Conservation (phyloP, 2,888 invertebrate genomes). For the Flexamia atlantica region DNA sequence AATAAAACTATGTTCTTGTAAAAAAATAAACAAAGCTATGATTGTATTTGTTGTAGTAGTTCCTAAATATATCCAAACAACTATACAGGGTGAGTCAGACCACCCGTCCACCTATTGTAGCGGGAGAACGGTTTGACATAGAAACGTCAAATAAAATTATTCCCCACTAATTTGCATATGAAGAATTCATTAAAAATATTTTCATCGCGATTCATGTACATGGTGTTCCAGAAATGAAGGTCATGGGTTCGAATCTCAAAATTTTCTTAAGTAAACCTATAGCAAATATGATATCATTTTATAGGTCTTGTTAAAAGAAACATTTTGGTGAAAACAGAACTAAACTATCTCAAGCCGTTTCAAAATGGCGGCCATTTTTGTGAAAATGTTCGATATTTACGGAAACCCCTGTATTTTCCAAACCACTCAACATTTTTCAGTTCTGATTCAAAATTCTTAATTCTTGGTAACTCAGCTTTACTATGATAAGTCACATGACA, state of each 20-base stretch:
- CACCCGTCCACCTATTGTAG: not conserved
- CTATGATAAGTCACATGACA: not conserved
- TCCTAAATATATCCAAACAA: too few relatives aligned
- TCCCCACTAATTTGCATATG: not conserved
- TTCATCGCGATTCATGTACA: not conserved
- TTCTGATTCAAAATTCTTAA: too few relatives aligned
- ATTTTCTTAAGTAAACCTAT: not conserved
- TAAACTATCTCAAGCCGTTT: not conserved
- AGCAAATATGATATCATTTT: not conserved
- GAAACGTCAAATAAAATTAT: not conserved
- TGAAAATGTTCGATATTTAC: too few relatives aligned
- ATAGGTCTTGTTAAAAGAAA: not conserved
- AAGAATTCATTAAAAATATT: not conserved
- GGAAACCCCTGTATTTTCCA: too few relatives aligned
- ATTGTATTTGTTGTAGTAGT: too few relatives aligned
- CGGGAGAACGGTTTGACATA: not conserved
- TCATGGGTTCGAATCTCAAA: conserved; percentile 2
- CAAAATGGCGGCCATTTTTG: not conserved
- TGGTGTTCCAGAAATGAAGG: not conserved
- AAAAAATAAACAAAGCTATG: too few relatives aligned
- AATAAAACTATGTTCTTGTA: too few relatives aligned
- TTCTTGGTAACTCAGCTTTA: not conserved
- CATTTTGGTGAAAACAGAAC: not conserved
- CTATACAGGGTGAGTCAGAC: conserved; percentile 1
- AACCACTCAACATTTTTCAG: too few relatives aligned